phyloP scores from a whole-genome alignment of 2,113 vertebrate genomes.

The Microtus oregoni region DNA sequence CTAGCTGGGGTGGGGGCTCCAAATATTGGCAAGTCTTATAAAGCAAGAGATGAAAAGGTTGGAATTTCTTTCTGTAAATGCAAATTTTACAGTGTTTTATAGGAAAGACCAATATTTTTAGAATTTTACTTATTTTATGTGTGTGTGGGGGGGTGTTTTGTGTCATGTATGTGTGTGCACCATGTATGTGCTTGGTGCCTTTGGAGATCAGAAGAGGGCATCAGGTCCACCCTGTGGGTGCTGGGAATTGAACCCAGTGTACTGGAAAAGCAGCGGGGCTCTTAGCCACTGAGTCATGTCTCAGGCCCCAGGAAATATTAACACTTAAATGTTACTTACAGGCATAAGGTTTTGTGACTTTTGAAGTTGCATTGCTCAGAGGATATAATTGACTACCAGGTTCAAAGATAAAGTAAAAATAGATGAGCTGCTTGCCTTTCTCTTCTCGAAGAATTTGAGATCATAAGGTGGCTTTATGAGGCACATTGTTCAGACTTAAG shows the following conservation, averaged over 20 bases:
- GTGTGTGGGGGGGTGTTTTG: background rate
- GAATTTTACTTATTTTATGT: background rate
- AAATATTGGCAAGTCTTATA: background rate
- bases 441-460: background rate
- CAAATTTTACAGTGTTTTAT: background rate
- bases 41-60: background rate
- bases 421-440: background rate
- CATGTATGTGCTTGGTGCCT: background rate
- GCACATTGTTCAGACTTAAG: background rate
- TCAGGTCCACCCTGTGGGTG: background rate
- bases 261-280: background rate
- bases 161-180: background rate
- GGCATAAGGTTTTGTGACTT: background rate
- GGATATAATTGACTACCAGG: background rate
- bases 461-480: background rate
- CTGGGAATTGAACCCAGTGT: background rate
- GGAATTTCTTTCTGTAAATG: background rate
- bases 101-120: background rate
- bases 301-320: background rate
- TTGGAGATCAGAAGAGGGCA: background rate
- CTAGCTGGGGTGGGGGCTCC: background rate
- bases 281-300: background rate
- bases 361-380: background rate
- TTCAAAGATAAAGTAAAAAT: background rate
- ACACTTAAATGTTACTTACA: background rate